Evolutionary conservation across 2,113 vertebrate genomes (phyloP), one percentile per base, ranked within the genome.

Genomic region (Antechinus stuartii): DNA sequence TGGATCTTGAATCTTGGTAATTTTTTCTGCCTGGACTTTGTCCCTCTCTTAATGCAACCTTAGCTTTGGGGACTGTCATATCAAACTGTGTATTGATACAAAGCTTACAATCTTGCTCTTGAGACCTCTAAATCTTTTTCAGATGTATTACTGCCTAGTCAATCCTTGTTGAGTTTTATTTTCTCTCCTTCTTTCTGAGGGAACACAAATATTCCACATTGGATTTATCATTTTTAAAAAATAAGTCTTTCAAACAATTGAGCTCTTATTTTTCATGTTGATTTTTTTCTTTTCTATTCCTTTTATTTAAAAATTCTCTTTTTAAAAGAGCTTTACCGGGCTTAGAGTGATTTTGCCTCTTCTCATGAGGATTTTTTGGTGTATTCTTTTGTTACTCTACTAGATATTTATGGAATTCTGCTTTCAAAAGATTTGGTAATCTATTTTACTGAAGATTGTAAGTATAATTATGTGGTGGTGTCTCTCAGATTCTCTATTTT

Each of bases 311-410:
- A 30, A 2, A 56, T 93, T 53, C 90, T 50, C 50, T 50, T 50
- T 50, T 95, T 96, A 94, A 55, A 96, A 93, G 55, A 96, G 22
- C 8, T 96, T 50, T 92, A 47, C 94, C 22, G 95, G 19, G 93
- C 61, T 95, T 56, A 93, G 93, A 76, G 91, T 96, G 35, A 94
- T 89, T 96, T 95, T 95, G 35, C 47, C 94, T 89, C 94, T 54
- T 27, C 9, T 91, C 9, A 57, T 92, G 35, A 50, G 91, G 54
- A 3, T 27, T 95, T 47, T 93, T 95, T 14, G 89, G 3, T 90
- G 92, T 96, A 90, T 90, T 93, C 7, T 56, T 94, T 95, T 52
- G 2, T 93, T 89, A 84, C 25, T 90, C 0, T 95, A 54, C n/a
- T 95, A 84, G 49, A 57, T 57, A 4, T 26, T n/a, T 93, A 91